These are phyloP conservation scores for Genyomyrus donnyi DNA, from an alignment of 2,113 vertebrate species.

Conservation along the genomic window DNA sequence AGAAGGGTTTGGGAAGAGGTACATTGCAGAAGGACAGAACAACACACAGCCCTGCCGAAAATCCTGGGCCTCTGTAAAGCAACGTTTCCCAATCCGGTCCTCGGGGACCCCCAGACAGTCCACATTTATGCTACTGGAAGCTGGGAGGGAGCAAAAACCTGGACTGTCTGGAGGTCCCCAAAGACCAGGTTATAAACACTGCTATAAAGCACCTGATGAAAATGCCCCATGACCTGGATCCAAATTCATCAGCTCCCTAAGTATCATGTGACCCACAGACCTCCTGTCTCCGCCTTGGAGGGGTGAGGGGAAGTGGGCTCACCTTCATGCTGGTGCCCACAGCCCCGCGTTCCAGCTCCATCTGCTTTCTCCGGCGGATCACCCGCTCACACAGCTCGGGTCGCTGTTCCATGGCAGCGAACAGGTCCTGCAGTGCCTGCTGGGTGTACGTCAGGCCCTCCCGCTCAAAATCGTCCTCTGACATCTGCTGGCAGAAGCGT, in stretches of 20 bases:
- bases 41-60: neutral
- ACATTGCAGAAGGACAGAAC: neutral
- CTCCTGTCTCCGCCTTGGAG: neutral
- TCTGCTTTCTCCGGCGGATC: constrained; percentile 42
- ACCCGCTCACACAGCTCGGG: constrained; percentile 38
- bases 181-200: neutral
- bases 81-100: neutral
- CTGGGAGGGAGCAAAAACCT: neutral
- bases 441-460: constrained; percentile 39
- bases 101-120: neutral
- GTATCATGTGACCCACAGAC: neutral
- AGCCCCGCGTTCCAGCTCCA: constrained; percentile 39
- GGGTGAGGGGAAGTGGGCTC: too few species aligned
- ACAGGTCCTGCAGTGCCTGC: constrained; percentile 41
- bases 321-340: constrained; percentile 44
- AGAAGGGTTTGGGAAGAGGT: neutral
- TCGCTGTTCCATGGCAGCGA: constrained; percentile 35
- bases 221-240: neutral
- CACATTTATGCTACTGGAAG: neutral
- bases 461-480: constrained; percentile 46
- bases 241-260: neutral
- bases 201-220: neutral
- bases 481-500: constrained; percentile 49
- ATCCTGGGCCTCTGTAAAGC: neutral
- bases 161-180: neutral